Conservation (phyloP, 2,113 vertebrate genomes). For the Proteles cristata region DNA sequence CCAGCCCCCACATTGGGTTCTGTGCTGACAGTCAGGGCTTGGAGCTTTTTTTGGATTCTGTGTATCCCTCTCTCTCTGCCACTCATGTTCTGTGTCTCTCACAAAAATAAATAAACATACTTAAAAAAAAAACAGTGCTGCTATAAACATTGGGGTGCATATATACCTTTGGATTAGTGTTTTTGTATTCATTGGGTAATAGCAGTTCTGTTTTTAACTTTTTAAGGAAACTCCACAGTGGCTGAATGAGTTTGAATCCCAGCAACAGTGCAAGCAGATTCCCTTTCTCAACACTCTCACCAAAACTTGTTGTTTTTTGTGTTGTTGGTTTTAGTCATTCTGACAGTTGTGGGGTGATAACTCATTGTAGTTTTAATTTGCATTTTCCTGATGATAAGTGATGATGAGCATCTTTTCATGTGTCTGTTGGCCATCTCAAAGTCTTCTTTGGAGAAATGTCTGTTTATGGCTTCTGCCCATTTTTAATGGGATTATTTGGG, state of each 20-base stretch:
- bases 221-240: neutral
- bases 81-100: too few relatives aligned
- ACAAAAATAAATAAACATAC: too few relatives aligned
- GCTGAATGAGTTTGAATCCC: neutral
- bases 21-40: too few relatives aligned
- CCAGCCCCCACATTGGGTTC: too few relatives aligned
- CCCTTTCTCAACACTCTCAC: neutral
- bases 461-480: neutral
- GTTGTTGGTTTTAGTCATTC: neutral
- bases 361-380: neutral
- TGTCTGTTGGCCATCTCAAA: neutral
- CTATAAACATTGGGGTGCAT: neutral
- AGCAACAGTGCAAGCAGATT: neutral
- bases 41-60: too few relatives aligned
- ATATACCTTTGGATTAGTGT: neutral
- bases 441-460: neutral
- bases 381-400: neutral
- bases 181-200: neutral
- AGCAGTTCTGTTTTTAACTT: neutral
- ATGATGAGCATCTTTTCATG: neutral
- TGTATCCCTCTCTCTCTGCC: too few relatives aligned
- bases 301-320: neutral
- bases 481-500: neutral
- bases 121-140: neutral
- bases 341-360: neutral